Evolutionary conservation across 2,797 vertebrate genomes (phyloP), one percentile per base, ranked within the genome.

Genomic region (Pseudomugil gertrudae): DNA sequence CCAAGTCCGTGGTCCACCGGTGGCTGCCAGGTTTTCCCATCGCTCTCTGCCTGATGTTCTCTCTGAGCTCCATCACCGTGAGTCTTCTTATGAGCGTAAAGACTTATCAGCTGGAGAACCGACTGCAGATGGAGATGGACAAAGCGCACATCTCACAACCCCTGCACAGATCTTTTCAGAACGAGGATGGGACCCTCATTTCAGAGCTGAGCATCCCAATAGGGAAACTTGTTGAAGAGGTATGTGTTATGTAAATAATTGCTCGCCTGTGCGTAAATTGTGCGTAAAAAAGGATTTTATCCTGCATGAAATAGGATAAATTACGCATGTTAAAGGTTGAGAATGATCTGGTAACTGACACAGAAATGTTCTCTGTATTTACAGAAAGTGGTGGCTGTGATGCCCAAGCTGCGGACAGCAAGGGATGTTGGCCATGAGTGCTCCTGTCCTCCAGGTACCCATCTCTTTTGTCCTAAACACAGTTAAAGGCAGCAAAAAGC

Each of bases 371-470:
- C 35, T 83, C n/a, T 81, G 58, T 81, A 36, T 60, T 43, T 75
- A 58, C 92, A 98, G 96, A 95, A 94, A 87, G 78, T 97, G 65
- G 92, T 69, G 10, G 87, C 94, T 69, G 93, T 94, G 76, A 81
- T 94, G 8, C 93, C 89, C 0, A 98, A 95, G 84, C 70, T 91
- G 38, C 91, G 97, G 54, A 92, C 87, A 1, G 89, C 64, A 0
- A 93, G 97, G 66, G 97, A 98, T 48, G 93, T 90, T n/a, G 92
- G 89, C 0, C 89, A 89, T 0, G 95, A 96, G 66, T 98, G 97
- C 66, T 78, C 87, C 89, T 98, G 97, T 84, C 96, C 97, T 69
- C 95, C 96, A 95, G 97, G 97, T 98, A 94, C 58, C 92, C 88
- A 63, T 58, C 50, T 69, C 1, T 60, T 19, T 60, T 35, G 55